Conservation (phyloP, 2,888 invertebrate genomes). For the Villa cingulata region DNA sequence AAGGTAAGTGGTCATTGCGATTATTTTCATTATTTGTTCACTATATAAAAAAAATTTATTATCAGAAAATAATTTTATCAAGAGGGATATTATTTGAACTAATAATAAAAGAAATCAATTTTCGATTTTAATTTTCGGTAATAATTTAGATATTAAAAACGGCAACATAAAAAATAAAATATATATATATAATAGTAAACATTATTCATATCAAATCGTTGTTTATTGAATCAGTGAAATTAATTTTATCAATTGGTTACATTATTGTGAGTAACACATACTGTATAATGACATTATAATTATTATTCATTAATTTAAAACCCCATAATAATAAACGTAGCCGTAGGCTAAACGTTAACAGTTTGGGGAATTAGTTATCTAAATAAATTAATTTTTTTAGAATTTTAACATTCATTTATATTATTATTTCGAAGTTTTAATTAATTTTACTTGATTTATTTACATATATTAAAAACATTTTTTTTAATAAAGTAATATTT, state of each 20-base stretch:
- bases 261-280: slow-evolving; percentile 14
- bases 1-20: slow-evolving; percentile 33
- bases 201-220: no score
- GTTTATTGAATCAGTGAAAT: not conserved
- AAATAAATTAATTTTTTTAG: no score
- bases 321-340: slow-evolving; percentile 13
- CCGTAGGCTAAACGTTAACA: slow-evolving; percentile 11
- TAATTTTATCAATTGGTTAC: not conserved
- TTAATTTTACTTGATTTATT: no score
- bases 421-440: no score
- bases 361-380: not conserved
- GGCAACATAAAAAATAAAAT: no score
- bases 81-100: not conserved
- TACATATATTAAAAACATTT: no score
- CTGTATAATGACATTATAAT: not conserved
- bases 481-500: no score
- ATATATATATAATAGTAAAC: no score
- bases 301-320: not conserved
- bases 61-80: no score
- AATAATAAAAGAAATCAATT: not conserved
- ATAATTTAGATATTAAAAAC: no score
- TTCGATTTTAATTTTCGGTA: no score
- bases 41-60: slow-evolving; percentile 7
- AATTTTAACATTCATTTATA: no score
- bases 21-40: slow-evolving; percentile 4